These are phyloP conservation scores for Caenorhabditis becei DNA, from an alignment of 2,888 invertebrate genomes.

Conservation along the genomic window DNA sequence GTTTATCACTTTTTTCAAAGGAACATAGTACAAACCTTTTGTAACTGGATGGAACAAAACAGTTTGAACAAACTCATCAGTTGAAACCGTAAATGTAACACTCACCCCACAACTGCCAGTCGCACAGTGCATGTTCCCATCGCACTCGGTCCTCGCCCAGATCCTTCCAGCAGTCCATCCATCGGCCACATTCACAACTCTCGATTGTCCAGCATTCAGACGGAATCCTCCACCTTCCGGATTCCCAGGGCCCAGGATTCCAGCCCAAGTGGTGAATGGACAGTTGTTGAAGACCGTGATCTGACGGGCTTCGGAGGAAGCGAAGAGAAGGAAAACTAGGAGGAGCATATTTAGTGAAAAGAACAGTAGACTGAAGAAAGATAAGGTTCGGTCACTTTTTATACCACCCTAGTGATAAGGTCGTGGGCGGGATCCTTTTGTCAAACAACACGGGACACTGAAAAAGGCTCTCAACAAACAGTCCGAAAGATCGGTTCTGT, in stretches of 20 bases:
- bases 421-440: no score
- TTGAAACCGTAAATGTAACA: no score
- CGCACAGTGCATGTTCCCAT: constrained; percentile 41
- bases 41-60: no score
- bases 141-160: constrained; percentile 49
- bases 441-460: no score
- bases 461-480: no score
- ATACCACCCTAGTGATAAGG: no score
- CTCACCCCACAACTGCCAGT: constrained; percentile 46
- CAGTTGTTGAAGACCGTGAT: constrained; percentile 72
- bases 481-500: no score
- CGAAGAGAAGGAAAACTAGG: not conserved
- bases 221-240: constrained; percentile 67
- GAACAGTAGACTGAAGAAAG: no score
- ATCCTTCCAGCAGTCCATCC: constrained; percentile 65
- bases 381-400: no score
- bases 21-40: not conserved
- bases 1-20: no score
- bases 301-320: constrained; percentile 10
- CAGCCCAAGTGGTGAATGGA: constrained; percentile 73
- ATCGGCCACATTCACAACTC: constrained; percentile 60
- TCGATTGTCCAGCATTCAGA: constrained; percentile 59
- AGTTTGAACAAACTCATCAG: not conserved
- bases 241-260: constrained; percentile 63
- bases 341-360: not conserved